Conservation (phyloP, 53 echinoderm and acorn worm species). For the Stichopus horrens region DNA sequence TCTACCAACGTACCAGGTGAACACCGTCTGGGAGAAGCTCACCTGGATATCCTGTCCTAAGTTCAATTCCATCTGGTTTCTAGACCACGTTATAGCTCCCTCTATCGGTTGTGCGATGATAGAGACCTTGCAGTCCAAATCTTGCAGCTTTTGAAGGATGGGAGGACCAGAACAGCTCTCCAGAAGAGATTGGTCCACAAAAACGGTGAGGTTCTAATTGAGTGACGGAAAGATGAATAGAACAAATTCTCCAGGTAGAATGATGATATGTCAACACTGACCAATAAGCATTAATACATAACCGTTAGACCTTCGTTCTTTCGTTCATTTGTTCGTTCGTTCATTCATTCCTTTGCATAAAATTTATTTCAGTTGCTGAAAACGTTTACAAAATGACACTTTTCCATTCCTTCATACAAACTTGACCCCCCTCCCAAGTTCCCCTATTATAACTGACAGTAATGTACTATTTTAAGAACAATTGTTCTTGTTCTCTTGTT, state of each 20-base stretch:
- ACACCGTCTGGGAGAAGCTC: not conserved
- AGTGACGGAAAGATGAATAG: not conserved
- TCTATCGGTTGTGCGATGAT: conserved; percentile 3
- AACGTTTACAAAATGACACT: no score
- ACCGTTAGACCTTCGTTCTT: not conserved
- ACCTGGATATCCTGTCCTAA: conserved; percentile 41
- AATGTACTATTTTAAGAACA: no score
- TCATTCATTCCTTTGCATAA: not conserved
- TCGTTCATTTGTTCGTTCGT: no score
- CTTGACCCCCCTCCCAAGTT: no score
- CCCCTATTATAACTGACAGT: no score
- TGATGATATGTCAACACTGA: not conserved
- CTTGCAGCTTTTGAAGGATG: conserved; percentile 19
- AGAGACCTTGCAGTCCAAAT: conserved; percentile 18
- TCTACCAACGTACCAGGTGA: no score
- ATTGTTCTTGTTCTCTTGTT: no score
- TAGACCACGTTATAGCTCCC: conserved; percentile 34
- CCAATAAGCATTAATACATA: not conserved
- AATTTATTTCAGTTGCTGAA: no score
- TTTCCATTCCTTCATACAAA: no score
- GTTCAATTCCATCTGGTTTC: conserved; percentile 10
- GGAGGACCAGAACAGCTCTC: not conserved
- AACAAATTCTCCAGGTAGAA: not conserved
- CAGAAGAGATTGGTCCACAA: conserved; percentile 31
- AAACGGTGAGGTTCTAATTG: not conserved